These are phyloP conservation scores for Pao palembangensis DNA, from an alignment of 2,113 vertebrate species.

Conservation along the genomic window DNA sequence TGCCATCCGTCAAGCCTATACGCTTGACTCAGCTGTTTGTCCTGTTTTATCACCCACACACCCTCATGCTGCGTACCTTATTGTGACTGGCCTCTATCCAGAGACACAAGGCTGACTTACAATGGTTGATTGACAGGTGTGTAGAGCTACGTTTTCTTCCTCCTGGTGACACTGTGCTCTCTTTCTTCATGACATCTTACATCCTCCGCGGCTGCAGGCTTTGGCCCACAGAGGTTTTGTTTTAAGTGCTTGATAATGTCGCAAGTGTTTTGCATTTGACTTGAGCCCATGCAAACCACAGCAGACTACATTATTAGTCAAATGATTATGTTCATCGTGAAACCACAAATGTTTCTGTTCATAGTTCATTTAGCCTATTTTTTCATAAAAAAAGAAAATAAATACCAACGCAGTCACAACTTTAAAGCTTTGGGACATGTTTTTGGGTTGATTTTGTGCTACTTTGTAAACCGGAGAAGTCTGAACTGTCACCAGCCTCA, in stretches of 20 bases:
- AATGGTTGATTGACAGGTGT: conserved; percentile 53
- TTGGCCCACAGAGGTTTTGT: conserved; percentile 7
- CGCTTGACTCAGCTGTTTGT: conserved; percentile 69
- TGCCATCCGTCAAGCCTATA: conserved; percentile 48
- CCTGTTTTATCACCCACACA: conserved; percentile 76
- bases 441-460: no score
- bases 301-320: conserved; percentile 12
- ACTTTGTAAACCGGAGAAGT: no score
- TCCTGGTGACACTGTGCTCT: conserved; percentile 59
- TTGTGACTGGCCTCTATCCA: conserved; percentile 73
- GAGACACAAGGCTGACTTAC: conserved; percentile 58
- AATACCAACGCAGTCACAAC: no score
- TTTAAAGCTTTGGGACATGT: no score
- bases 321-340: conserved; percentile 13
- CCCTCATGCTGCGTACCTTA: conserved; percentile 65
- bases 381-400: no score
- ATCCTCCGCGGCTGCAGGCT: conserved; percentile 21
- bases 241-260: conserved; percentile 34
- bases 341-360: no score
- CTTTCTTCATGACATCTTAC: conserved; percentile 22
- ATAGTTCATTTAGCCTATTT: no score
- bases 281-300: conserved; percentile 36
- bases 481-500: no score
- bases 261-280: conserved; percentile 36
- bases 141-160: conserved; percentile 47